Conservation (phyloP, 2,888 invertebrate species). For the Xiphydria camelus region DNA sequence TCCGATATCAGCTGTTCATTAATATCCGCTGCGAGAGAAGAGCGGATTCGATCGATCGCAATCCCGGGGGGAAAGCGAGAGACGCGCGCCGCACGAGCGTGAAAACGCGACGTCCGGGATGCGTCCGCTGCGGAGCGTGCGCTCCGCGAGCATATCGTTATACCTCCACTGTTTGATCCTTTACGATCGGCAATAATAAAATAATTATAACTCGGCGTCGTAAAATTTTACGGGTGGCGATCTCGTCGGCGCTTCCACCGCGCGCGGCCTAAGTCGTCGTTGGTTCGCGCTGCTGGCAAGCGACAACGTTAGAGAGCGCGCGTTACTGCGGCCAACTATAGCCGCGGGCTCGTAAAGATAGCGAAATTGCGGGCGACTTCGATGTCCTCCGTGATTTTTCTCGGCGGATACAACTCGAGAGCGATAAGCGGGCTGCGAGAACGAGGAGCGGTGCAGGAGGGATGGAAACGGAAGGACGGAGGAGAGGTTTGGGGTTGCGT, state of each 20-base stretch:
- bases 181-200: constrained; percentile 55
- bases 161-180: constrained; percentile 49
- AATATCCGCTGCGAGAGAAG: too few relatives aligned
- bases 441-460: too few relatives aligned
- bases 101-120: not conserved
- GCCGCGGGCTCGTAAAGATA: constrained; percentile 44
- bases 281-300: too few relatives aligned
- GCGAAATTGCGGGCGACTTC: constrained; percentile 39
- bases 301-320: too few relatives aligned
- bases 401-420: too few relatives aligned
- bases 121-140: too few relatives aligned
- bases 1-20: constrained; percentile 17
- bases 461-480: too few relatives aligned
- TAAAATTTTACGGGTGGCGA: constrained; percentile 47
- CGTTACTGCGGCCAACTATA: too few relatives aligned
- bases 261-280: too few relatives aligned
- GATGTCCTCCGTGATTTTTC: constrained; percentile 24
- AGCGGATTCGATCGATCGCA: constrained; percentile 17
- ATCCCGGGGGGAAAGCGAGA: not conserved
- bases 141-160: constrained; percentile 53
- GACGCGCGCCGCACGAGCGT: not conserved
- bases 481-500: too few relatives aligned
- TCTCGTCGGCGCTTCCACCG: too few relatives aligned
- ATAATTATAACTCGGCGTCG: constrained; percentile 51
- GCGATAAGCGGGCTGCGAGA: too few relatives aligned